Evolutionary conservation across 53 echinoderm and acorn worm genomes (phyloP).

Genomic region (Luidia sarsii): DNA sequence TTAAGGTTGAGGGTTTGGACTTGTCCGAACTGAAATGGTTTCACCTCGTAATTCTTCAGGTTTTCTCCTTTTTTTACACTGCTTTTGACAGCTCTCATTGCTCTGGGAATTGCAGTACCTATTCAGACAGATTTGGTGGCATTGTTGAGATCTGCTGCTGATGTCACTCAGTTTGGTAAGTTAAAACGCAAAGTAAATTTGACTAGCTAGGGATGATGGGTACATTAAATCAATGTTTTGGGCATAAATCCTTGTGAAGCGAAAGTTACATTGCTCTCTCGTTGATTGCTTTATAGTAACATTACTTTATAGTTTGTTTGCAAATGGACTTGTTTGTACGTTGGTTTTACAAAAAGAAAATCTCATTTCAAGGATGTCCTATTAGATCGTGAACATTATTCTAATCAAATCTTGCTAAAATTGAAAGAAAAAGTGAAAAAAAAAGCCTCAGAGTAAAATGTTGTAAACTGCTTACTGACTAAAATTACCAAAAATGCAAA

Average conservation of each 20-base stretch:
- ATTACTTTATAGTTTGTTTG: background rate
- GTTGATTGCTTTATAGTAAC: background rate
- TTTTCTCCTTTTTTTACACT: background rate
- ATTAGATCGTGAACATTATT: too few relatives aligned
- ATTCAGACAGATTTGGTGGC: background rate
- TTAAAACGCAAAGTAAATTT: background rate
- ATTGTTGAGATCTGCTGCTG: background rate
- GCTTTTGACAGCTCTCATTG: background rate
- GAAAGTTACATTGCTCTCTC: background rate
- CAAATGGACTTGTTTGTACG: background rate
- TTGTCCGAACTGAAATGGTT: background rate
- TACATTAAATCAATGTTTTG: background rate
- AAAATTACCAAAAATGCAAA: too few relatives aligned
- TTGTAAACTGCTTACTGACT: too few relatives aligned
- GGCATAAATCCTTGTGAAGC: background rate
- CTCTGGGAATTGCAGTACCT: background rate
- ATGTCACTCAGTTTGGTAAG: conserved; percentile 35
- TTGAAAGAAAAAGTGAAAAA: too few relatives aligned
- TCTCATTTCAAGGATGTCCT: too few relatives aligned
- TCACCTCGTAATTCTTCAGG: background rate
- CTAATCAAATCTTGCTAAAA: too few relatives aligned
- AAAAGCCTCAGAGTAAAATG: too few relatives aligned
- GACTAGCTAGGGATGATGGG: background rate
- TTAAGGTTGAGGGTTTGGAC: background rate
- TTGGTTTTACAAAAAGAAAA: background rate